Base-by-base conservation (phyloP, 2,113 vertebrate genomes). In the Dicrurus megarhynchus region DNA sequence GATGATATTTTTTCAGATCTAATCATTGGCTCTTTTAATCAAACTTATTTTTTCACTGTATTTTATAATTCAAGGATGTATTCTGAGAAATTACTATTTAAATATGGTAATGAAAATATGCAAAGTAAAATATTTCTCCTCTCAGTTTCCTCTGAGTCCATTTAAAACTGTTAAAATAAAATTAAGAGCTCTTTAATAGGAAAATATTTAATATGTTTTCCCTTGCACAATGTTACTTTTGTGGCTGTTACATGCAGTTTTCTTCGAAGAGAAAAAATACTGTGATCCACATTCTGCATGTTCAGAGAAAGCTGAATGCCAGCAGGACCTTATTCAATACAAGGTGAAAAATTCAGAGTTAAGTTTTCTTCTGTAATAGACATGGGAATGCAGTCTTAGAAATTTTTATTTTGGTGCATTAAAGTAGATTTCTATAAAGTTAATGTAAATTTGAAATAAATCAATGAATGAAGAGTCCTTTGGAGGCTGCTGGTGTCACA, bases 401-500 rank as follows among this genome's bases (percentile, higher is more conserved):
- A 39, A 13, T 1, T 20, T 16, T 63, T 10, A 20, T 32, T 67
- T 19, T 2, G 0, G 4, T 21, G 20, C 44, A 44, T 32, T 17
- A 16, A 50, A 87, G 39, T 2, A 44, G 14, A 57, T 65, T 88
- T 69, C 50, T 47, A n/a, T 35, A 41, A 16, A 79, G 33, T 5
- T 14, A 27, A 35, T 9, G 24, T 33, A 73, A 52, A 50, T 71
- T 67, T 27, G 2, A 6, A 89, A 37, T 10, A 39, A 53, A 32
- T 7, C 7, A 79, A 57, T 23, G 28, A 84, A 44, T 10, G 13
- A 13, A 33, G 16, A 90, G 19, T 16, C 24, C 11, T 37, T 32
- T 11, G 37, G 28, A 46, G 27, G 41, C 44, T 56, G 35, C 32
- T 22, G 55, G 16, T 41, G 9, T 24, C 11, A n/a, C 0, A 0